Evolutionary conservation across 2,888 invertebrate species (phyloP), one percentile per base, ranked within the genome.

Genomic region (Cataglyphis livida): DNA sequence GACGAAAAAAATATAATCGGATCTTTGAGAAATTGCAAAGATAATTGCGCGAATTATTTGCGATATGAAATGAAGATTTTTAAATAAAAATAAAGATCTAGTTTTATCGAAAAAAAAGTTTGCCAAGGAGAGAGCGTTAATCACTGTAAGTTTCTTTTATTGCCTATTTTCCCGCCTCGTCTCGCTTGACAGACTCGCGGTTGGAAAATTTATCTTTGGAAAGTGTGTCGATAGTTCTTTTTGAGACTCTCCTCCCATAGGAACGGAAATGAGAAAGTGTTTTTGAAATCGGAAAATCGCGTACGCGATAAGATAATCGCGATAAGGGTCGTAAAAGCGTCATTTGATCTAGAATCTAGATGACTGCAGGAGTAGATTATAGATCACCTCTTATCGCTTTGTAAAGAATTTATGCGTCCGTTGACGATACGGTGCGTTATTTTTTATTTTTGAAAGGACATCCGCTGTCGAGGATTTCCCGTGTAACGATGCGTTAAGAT

Each of bases 181-280:
- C 70, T 70, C 59, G 21, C 57, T 78, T 12, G 70, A 59, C 41
- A 68, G 68, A 78, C 28, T 57, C 32, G 44, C 32, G 21, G 41
- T 75, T 75, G 86, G 51, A 73, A 86, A 84, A 86, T 44, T 74
- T 41, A 81, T 84, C 76, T 68, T 78, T 70, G 64, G 78, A 86
- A 81, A 84, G 86, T 84, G 32, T 74, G 81, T 35, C 57, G 70
- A 41, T 57, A 41, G 15, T 18, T 75, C 51, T 70, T 78, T 59
- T 59, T 32, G 44, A 64, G 38, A 51, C 62, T 10, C 32, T 68
- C 21, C 68, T 76, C 70, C 70, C 21, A 32, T 21, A 4, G 70
- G 38, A 64, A 38, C 38, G 65, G 78, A 78, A 68, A 59, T 18
- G 70, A 57, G 70, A 68, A 68, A 78, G 70, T 78, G 78, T 59